Evolutionary conservation across 2,888 invertebrate genomes (phyloP).

Genomic region (Hipparchia sbordonii): DNA sequence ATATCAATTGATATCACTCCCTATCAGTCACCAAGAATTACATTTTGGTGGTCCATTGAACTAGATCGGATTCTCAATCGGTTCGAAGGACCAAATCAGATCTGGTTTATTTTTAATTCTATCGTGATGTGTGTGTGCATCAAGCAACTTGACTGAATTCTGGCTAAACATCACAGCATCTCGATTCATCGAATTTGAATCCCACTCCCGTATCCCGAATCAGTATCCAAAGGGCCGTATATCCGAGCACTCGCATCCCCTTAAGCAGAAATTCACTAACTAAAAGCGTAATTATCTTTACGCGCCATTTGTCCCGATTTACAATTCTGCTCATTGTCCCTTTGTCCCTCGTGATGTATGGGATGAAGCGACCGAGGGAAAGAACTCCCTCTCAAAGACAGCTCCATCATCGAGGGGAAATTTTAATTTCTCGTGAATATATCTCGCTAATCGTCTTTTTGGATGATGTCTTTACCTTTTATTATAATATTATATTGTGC

Average conservation of each 20-base stretch:
- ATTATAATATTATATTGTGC: too few relatives aligned
- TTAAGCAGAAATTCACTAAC: slow-evolving; percentile 22
- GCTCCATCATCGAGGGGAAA: slow-evolving; percentile 26
- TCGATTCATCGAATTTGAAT: not conserved
- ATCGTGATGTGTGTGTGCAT: too few relatives aligned
- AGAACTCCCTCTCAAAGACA: slow-evolving; percentile 25
- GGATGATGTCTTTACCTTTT: not conserved
- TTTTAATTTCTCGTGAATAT: slow-evolving; percentile 35
- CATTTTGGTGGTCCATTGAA: too few relatives aligned
- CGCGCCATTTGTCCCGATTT: slow-evolving; percentile 49
- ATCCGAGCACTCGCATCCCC: not conserved
- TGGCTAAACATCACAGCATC: too few relatives aligned
- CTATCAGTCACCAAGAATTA: too few relatives aligned
- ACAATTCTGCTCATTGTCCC: slow-evolving; percentile 41
- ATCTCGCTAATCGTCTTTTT: slow-evolving; percentile 25
- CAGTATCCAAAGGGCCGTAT: not conserved
- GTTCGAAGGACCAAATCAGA: too few relatives aligned
- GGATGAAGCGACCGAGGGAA: slow-evolving; percentile 13
- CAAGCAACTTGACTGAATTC: not conserved
- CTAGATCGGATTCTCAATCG: too few relatives aligned
- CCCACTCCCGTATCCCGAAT: not conserved
- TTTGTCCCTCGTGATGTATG: slow-evolving; percentile 35
- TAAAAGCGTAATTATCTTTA: slow-evolving; percentile 48
- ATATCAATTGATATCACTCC: too few relatives aligned
- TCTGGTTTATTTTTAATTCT: too few relatives aligned